phyloP scores from a whole-genome alignment of 2,797 vertebrate species.

The Chrysolophus pictus region DNA sequence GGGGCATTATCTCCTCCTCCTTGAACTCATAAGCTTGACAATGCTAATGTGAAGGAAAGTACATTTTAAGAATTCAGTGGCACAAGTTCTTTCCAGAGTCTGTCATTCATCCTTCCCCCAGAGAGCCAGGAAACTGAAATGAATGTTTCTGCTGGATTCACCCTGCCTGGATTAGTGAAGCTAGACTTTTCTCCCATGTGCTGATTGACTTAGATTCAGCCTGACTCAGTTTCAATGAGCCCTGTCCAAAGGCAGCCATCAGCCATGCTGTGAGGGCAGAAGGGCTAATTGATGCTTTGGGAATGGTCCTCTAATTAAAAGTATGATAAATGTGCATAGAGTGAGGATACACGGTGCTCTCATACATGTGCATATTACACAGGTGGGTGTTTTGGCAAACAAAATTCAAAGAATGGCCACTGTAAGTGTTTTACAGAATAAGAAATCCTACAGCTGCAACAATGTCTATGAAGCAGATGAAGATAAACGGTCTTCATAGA shows the following conservation, averaged over 20 bases:
- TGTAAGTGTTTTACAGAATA: background rate
- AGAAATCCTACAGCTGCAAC: background rate
- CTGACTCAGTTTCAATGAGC: background rate
- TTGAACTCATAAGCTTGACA: background rate
- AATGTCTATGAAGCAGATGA: background rate
- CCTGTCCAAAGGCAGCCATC: background rate
- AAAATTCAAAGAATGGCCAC: background rate
- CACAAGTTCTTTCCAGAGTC: background rate
- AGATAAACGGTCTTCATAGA: background rate
- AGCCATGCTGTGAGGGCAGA: background rate
- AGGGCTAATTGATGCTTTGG: background rate
- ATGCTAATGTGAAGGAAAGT: background rate
- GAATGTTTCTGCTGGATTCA: background rate
- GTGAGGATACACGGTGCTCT: background rate
- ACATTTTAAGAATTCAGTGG: background rate
- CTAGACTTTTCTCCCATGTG: background rate
- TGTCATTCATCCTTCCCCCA: conserved; percentile 2
- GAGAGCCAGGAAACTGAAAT: conserved; percentile 4
- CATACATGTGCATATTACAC: background rate
- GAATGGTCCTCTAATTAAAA: background rate
- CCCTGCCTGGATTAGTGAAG: background rate
- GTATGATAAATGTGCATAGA: background rate
- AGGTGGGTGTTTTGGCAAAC: background rate
- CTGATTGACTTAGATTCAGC: background rate
- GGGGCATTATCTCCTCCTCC: background rate